Conservation (phyloP, 2,797 vertebrate species). For the Ispidina lecontei region DNA sequence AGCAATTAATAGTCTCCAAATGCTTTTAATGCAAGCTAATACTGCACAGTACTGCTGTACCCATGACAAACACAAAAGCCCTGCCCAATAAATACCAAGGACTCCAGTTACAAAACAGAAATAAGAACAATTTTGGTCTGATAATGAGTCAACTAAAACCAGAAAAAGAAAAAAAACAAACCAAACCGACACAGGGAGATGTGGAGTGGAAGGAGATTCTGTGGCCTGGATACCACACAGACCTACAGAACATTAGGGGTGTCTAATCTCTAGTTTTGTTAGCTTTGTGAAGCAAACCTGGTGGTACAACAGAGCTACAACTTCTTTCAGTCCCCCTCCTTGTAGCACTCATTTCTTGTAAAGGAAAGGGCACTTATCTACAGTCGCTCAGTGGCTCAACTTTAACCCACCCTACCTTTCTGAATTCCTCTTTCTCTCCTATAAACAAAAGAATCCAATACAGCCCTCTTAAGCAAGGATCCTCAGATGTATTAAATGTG, state of each 20-base stretch:
- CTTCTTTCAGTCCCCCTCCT: conserved; percentile 27
- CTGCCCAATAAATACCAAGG: not conserved
- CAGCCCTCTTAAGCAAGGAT: not conserved
- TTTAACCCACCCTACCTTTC: conserved; percentile 22
- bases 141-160: not conserved
- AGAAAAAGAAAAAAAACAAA: not conserved
- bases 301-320: conserved; percentile 39
- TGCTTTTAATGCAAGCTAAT: not conserved
- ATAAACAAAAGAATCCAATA: not conserved
- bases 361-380: conserved; percentile 30
- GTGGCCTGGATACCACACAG: not conserved
- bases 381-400: not conserved
- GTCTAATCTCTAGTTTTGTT: conserved; percentile 29
- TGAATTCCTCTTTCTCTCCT: not conserved
- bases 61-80: not conserved
- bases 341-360: conserved; percentile 20
- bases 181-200: accelerated
- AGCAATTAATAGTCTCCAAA: not conserved
- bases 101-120: not conserved
- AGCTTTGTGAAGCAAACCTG: conserved; percentile 28
- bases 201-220: not conserved
- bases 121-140: not conserved
- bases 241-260: not conserved
- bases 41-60: not conserved
- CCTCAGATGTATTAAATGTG: not conserved